Evolutionary conservation across 2,797 vertebrate genomes (phyloP), one percentile per base, ranked within the genome.

Genomic region (Siniperca undulata): DNA sequence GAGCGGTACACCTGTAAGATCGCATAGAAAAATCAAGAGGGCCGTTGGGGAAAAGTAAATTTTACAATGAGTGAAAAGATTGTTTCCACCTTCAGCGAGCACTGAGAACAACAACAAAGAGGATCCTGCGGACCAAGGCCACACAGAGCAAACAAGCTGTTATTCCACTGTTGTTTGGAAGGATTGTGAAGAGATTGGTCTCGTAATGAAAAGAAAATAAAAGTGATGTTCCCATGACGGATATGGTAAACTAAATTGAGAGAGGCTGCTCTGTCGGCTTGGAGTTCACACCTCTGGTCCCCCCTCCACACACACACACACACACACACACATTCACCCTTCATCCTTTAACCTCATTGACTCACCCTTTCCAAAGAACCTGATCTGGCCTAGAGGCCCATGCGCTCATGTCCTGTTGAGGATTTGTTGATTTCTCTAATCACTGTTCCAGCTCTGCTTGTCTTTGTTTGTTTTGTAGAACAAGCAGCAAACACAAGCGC

Each of bases 181-280:
- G 93, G 94, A 94, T 95, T 93, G 92, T 83, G 81, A 82, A 91
- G 91, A 94, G 94, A 95, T 94, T 91, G 91, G 87, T 92, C 81
- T 82, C 74, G 84, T 96, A 96, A 96, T 96, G 94, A 96, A 96
- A 96, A 96, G 95, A 96, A 96, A 96, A 96, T 95, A 96, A 85
- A 93, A 91, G 89, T 85, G 84, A 95, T 91, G 92, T 96, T 96
- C 95, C 95, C 95, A 95, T 95, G 95, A 96, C 93, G 91, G 94
- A 94, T 94, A 92, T 93, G 92, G 87, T 92, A 91, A 94, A 94
- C 91, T 77, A 86, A 93, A 93, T 88, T 77, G 88, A 93, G 91
- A 91, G 83, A 79, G 86, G 88, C 89, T 80, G 87, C 88, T 84
- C 83, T 80, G 87, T 90, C 83, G 65, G 89, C 93, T 91, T 65